phyloP scores from a whole-genome alignment of 1,140 invertebrate species.

The Meloidogyne chitwoodi region DNA sequence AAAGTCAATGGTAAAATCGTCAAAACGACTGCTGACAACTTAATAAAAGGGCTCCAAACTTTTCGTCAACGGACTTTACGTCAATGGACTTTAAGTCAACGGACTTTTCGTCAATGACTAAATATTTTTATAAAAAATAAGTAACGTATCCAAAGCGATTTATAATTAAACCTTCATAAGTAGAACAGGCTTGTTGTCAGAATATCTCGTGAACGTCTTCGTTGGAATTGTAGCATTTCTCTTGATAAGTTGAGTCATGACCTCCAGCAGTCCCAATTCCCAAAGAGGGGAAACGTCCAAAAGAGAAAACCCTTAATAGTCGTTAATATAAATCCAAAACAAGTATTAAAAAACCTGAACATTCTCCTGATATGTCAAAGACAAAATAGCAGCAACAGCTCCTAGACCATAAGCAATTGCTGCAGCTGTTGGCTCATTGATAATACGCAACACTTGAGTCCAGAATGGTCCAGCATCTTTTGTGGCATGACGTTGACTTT shows the following conservation, averaged over 20 bases:
- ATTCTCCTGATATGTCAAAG: slow-evolving; percentile 69
- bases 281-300: slow-evolving; percentile 87
- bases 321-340: neutral
- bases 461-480: slow-evolving; percentile 74
- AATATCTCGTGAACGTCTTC: slow-evolving; percentile 45
- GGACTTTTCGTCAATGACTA: too few species aligned
- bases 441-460: slow-evolving; percentile 70
- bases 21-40: too few species aligned
- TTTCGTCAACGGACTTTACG: too few species aligned
- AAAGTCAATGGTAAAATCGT: too few species aligned
- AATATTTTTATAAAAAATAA: too few species aligned
- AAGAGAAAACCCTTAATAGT: slow-evolving; percentile 76
- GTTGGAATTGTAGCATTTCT: slow-evolving; percentile 67
- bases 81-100: too few species aligned
- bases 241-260: slow-evolving; percentile 91
- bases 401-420: slow-evolving; percentile 75
- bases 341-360: slow-evolving; percentile 65
- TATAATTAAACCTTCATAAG: slow-evolving; percentile 27
- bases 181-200: slow-evolving; percentile 40
- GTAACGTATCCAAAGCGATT: too few species aligned
- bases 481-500: slow-evolving; percentile 73
- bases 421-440: slow-evolving; percentile 76
- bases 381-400: too few species aligned
- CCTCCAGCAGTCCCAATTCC: slow-evolving; percentile 97
- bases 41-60: too few species aligned